phyloP scores from a whole-genome alignment of 2,113 vertebrate species.

The Eupsittula cactorum region DNA sequence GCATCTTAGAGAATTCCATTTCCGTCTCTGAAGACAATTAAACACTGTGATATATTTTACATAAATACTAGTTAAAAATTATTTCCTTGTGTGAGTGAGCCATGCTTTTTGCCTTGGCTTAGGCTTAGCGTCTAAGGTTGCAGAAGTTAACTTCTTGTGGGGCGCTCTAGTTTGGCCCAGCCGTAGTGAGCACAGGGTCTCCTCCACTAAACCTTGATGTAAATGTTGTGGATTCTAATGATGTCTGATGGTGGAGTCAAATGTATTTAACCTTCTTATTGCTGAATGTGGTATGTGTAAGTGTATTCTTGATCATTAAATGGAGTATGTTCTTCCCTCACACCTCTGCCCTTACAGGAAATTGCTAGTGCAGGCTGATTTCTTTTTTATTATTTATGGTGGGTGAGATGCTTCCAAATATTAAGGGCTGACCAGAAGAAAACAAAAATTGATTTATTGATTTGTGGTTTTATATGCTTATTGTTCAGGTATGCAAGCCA shows the following conservation, averaged over 20 bases:
- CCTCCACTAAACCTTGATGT: neutral
- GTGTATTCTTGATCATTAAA: neutral
- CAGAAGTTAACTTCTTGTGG: neutral
- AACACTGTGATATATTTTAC: neutral
- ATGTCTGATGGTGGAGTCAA: neutral
- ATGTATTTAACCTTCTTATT: neutral
- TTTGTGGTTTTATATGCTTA: neutral
- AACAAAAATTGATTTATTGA: neutral
- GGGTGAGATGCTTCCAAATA: constrained; percentile 17
- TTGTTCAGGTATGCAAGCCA: neutral
- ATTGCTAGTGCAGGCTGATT: neutral
- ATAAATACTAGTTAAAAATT: neutral
- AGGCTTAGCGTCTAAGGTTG: neutral
- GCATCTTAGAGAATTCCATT: neutral
- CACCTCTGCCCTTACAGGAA: neutral
- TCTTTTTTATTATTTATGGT: neutral
- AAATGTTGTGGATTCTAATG: neutral
- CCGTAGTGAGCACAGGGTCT: neutral
- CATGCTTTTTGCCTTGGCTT: neutral
- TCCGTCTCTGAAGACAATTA: neutral
- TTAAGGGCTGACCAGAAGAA: neutral
- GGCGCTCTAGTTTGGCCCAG: neutral
- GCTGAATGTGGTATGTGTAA: neutral
- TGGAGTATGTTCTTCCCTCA: neutral
- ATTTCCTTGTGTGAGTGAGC: accelerated